phyloP scores from a whole-genome alignment of 2,113 vertebrate genomes.

The Chitala chitala region DNA sequence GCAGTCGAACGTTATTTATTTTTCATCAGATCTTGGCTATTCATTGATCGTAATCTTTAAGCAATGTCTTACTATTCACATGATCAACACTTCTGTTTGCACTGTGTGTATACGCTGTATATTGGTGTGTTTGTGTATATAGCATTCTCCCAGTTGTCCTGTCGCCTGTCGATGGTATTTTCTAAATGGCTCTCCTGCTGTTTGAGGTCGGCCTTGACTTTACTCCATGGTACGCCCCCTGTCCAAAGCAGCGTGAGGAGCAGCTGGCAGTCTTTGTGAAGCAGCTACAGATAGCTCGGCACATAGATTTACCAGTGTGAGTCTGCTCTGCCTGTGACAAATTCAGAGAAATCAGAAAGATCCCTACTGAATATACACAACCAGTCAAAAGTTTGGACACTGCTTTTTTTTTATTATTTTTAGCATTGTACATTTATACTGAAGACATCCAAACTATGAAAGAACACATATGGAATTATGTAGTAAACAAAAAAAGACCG shows the following conservation, averaged over 20 bases:
- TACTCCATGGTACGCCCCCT: constrained; percentile 39
- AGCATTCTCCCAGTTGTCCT: not conserved
- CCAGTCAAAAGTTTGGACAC: no score
- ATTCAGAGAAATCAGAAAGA: no score
- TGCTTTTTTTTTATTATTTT: no score
- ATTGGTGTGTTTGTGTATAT: not conserved
- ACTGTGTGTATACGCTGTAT: not conserved
- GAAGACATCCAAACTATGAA: no score
- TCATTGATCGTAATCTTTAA: no score
- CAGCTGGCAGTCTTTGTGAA: constrained; percentile 46
- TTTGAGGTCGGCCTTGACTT: constrained; percentile 51
- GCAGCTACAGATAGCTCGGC: constrained; percentile 49
- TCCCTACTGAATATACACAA: no score
- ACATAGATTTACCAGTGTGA: constrained; percentile 48
- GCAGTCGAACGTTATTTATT: not conserved
- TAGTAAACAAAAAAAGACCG: no score
- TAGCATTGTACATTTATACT: no score
- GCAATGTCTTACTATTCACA: no score
- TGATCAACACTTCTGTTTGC: no score
- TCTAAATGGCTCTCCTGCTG: not conserved
- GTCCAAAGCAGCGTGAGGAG: constrained; percentile 39
- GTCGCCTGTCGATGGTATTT: not conserved
- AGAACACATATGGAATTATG: no score
- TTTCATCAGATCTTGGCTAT: not conserved
- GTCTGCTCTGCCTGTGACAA: no score